Evolutionary conservation across 2,797 vertebrate genomes (phyloP).

Genomic region (Pseudochirops corinnae): DNA sequence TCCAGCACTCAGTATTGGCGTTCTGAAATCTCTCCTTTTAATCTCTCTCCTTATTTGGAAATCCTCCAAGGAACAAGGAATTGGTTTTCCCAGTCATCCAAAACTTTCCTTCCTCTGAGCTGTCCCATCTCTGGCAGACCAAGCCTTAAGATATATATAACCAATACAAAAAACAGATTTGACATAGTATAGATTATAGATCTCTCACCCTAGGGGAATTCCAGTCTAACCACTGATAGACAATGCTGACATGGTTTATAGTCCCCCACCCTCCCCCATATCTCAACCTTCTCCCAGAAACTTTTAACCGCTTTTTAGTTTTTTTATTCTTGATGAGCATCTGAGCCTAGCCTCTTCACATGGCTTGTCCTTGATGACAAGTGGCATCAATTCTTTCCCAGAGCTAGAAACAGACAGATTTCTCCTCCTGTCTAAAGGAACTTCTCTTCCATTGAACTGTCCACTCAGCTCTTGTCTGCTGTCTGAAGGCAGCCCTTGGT

Average conservation of each 20-base stretch:
- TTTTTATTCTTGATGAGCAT: not conserved
- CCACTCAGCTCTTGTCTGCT: not conserved
- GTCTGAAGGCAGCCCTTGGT: not conserved
- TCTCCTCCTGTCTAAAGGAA: not conserved
- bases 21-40: not conserved
- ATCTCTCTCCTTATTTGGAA: not conserved
- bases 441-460: not conserved
- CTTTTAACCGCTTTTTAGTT: not conserved
- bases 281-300: not conserved
- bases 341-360: not conserved
- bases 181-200: not conserved
- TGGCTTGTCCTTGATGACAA: not conserved
- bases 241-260: not conserved
- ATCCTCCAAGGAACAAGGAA: not conserved
- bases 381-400: not conserved
- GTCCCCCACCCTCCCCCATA: not conserved
- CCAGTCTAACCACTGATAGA: not conserved
- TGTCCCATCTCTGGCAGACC: not conserved
- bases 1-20: not conserved
- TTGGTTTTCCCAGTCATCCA: not conserved
- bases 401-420: not conserved
- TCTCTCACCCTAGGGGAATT: not conserved
- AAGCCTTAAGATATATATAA: not conserved
- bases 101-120: not conserved
- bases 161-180: not conserved